Evolutionary conservation across 2,113 vertebrate genomes (phyloP), one percentile per base, ranked within the genome.

Genomic region (Osmerus eperlanus): DNA sequence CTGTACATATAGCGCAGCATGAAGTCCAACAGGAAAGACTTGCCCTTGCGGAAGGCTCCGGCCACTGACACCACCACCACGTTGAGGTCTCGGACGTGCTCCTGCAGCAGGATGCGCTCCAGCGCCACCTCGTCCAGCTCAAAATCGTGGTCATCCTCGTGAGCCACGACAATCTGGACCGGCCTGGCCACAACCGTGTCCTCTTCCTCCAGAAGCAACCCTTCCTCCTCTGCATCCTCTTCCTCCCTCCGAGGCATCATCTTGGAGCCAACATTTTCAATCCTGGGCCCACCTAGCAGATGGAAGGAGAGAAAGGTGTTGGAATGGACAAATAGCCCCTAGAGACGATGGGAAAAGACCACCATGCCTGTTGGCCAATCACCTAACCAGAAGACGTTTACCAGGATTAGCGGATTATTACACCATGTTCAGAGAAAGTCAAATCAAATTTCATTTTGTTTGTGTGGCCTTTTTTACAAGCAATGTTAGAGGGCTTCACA

Each of bases 1-100:
- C 89, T 94, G 90, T 98, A 96, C 95, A 98, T 98, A 88, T 94
- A 98, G 87, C 96, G 94, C 83, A 98, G 93, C 97, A 98, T 97
- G 92, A 98, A 98, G 90, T 98, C 97, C 89, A 98, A 92, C 21
- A 98, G 92, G 88, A 98, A 98, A 53, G 95, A 97, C 92, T 98
- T 98, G 77, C 97, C 97, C 91, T 98, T 98, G 58, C 96, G 95
- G 83, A 98, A 98, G 75, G 97, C 96, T 81, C 97, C 97, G 61
- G 97, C 97, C 86, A 98, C 97, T n/a, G 95, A 97, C 16, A 98
- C 94, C 59, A 98, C 96, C 18, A 98, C 97, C 78, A 98, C 94
- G 19, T 96, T 90, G 71, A 97, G 93, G 88, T 98, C 96, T 74
- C 91, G 92, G 83, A 98, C 89, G 76, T 95, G 93, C 36, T 97